Percentiles rank a stretch among this genome's conserved stretches.
Conservation (phyloP, 2,113 vertebrate species). For the Atractosteus spatula region DNA sequence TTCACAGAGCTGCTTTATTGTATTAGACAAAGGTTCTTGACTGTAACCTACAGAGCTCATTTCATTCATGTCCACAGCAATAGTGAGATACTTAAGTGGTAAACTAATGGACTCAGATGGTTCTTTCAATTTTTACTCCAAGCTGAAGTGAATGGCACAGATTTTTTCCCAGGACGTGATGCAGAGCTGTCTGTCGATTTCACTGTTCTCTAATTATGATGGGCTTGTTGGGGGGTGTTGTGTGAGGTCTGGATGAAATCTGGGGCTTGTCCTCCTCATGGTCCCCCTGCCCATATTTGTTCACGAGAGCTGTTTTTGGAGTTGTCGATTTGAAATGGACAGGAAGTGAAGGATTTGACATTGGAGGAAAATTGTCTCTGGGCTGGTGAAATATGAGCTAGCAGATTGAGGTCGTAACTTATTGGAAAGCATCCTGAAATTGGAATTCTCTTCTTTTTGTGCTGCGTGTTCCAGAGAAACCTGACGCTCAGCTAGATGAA, state of each 20-base stretch:
- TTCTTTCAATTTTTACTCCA: slow-evolving; percentile 18
- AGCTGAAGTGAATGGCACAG: background rate
- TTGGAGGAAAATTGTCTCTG: background rate
- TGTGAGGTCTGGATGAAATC: slow-evolving; percentile 14
- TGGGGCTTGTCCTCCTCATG: background rate
- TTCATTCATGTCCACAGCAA: slow-evolving; percentile 20
- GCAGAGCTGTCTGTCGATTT: no score
- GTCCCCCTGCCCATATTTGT: slow-evolving; percentile 17
- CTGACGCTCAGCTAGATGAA: background rate
- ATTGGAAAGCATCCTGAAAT: background rate
- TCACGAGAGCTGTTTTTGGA: slow-evolving; percentile 37
- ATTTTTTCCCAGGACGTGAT: background rate
- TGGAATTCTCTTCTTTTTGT: background rate
- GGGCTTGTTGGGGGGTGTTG: background rate
- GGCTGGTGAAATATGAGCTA: slow-evolving; percentile 6
- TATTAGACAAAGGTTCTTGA: slow-evolving; percentile 25
- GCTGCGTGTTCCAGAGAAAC: background rate
- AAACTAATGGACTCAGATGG: slow-evolving; percentile 28
- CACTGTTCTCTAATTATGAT: no score
- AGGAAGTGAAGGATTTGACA: slow-evolving; percentile 19
- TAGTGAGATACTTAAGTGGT: slow-evolving; percentile 30
- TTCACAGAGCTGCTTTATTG: slow-evolving; percentile 8
- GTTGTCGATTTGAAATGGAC: slow-evolving; percentile 12
- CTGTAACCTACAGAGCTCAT: background rate
- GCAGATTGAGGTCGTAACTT: background rate